A percentile compares a stretch with the other conserved stretches of the same genome.
phyloP scores from a whole-genome alignment of 2,113 vertebrate species.

The Takifugu bimaculatus region DNA sequence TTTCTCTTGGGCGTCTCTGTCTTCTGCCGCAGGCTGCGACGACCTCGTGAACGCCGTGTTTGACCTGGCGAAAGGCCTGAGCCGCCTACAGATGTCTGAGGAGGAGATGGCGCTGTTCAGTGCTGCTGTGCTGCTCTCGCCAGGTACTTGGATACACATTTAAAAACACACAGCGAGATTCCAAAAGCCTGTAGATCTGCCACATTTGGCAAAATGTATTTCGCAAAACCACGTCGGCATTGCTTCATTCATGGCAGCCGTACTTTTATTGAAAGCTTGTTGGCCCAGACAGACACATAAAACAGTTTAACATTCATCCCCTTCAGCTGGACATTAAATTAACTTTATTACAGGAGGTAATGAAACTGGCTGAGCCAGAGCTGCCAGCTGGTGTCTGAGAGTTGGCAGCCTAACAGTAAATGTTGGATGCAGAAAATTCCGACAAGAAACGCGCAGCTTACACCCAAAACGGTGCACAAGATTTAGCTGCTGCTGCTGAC shows the following conservation, averaged over 20 bases:
- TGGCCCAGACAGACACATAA: not conserved
- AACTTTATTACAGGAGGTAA: not conserved
- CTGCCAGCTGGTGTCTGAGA: not conserved
- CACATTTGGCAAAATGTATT: not conserved
- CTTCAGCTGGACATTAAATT: not conserved
- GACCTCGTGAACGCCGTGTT: slow-evolving; percentile 82
- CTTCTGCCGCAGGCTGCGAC: slow-evolving; percentile 77
- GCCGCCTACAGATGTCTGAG: slow-evolving; percentile 82
- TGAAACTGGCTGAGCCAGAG: not conserved
- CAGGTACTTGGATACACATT: slow-evolving; percentile 65
- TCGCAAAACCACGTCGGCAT: not conserved
- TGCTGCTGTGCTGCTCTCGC: slow-evolving; percentile 83
- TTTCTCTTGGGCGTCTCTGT: not conserved
- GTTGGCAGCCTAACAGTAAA: not conserved
- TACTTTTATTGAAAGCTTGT: not conserved
- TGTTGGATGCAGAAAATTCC: not conserved
- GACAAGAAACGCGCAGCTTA: too few relatives aligned
- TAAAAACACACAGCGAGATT: not conserved
- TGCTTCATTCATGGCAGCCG: not conserved
- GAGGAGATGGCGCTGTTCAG: slow-evolving; percentile 89
- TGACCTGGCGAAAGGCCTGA: slow-evolving; percentile 83
- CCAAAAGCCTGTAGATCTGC: not conserved
- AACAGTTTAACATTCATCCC: not conserved
- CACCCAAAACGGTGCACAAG: not conserved
- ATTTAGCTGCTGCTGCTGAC: not conserved